Base-by-base conservation (phyloP, 2,888 invertebrate species). In the Napeogenes sylphis region DNA sequence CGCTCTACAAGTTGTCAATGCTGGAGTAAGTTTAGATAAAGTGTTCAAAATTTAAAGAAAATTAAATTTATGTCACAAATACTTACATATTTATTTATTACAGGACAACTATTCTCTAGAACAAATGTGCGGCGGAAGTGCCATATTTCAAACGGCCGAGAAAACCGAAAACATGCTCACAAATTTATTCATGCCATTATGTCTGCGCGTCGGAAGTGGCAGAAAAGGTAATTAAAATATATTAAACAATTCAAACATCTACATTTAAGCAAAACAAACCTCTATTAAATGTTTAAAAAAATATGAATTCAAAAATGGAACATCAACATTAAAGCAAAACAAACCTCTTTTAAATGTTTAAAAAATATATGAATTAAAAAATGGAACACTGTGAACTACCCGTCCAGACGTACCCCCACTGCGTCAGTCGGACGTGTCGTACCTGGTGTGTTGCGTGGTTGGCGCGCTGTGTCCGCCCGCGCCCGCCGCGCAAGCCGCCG, bases 101-200 rank as follows among this genome's bases (percentile, higher is more conserved):
- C 67, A 94, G 92, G 97, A 97, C 75, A 94, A 94, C 65, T 97
- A 96, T 77, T 95, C 96, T 0, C 85, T 99, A 73, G 99, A 99
- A 77, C 98, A 98, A 86, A 96, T 99, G 70, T 98, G 98, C 82
- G 98, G 98, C 45, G 97, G 97, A 45, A 96, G 95, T 73, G 93
- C 97, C 0, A 94, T 97, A 74, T 97, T 98, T 79, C 94, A 95
- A 32, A 94, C 95, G 4, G 95, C 96, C 77, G 98, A 98, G 75
- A 96, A 98, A 83, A 96, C 98, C 10, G 98, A 99, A 88, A 97
- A 97, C 75, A 95, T 98, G 91, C 93, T 99, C 57, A 95, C 99
- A 92, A 99, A 99, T 90, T 92, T 99, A 68, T 93, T 99, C 68
- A 96, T 99, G 92, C 99, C 99, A 0, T 91, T 99, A 64, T 98